Base-by-base conservation (phyloP, 2,888 invertebrate species). In the Hyppa rectilinea region DNA sequence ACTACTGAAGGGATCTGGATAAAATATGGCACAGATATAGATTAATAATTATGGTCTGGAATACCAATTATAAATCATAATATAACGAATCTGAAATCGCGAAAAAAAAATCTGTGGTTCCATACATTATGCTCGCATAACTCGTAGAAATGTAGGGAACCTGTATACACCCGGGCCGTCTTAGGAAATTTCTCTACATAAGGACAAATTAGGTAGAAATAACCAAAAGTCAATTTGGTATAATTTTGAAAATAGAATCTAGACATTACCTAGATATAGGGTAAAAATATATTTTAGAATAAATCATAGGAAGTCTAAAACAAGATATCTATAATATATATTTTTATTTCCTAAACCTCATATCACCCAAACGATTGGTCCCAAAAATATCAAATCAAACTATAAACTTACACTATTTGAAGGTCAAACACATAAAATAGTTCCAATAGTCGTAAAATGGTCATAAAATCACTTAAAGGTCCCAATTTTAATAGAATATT, bases 401-500 rank as follows among this genome's bases (percentile, higher is more conserved):
- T 53, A 69, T 59, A 50, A 66, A 63, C 29, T 31, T 49, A 56
- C 43, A 43, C 29, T 5, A 65, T 71, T 63, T 63, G 29, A 69
- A 66, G 61, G 40, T 69, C 71, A 49, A 63, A 74, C 34, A 10
- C 58, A 58, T 78, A 71, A 78, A 80, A 71, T 45, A 43, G 56
- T 65, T 47, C 65, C 63, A 78, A 72, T 82, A 76, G 59, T 76
- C 82, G 75, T 84, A 78, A 84, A 78, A 72, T 29, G 34, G 4
- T 50, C 70, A 68, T 80, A 78, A 83, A 80, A 71, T 70, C 59
- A 47, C 61, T 59, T 31, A 58, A 47, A 83, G 49, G 59, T 73
- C 60, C 56, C 64, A 56, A 65, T 72, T 74, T 68, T 62, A 78
- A 73, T 63, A 67, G 65, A 77, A 69, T 43, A 12, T 34, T 66